Base-by-base conservation (phyloP, 2,113 vertebrate species). In the Ictidomys tridecemlineatus region DNA sequence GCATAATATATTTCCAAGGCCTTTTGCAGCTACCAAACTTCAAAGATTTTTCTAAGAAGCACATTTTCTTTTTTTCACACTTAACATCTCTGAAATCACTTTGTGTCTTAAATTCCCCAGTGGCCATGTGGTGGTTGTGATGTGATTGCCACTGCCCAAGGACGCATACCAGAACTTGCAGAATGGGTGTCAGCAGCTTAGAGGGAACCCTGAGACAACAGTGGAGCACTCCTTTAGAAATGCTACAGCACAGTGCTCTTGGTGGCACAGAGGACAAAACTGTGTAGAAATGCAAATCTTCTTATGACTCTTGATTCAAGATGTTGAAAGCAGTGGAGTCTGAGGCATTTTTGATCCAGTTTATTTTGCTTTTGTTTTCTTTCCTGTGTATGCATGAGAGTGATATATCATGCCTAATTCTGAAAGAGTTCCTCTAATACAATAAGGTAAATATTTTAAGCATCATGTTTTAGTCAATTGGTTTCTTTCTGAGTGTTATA, bases 31-130 rank as follows among this genome's bases (percentile, higher is more conserved):
- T 74, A 97, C 45, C 12, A 48, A 78, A 85, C 70, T 90, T 34
- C 85, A 93, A 94, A 77, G n/a, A 70, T 65, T 76, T 97, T 97
- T 94, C 80, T 76, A 56, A 89, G 93, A 63, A 84, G 32, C 70
- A 84, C 48, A 86, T 80, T 95, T 79, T 32, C 34, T 82, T 48
- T 53, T 58, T 58, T 70, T 48, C n/a, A 37, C 67, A 80, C 37
- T 89, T 89, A 67, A 72, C 37, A 53, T 61, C 53, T 94, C 39
- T 83, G 53, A 53, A 86, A 87, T 94, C 85, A 48, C 14, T 73
- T 67, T 85, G 34, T 67, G 69, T 76, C 73, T 86, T 67, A 51
- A 92, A 32, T 24, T 92, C 63, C 74, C n/a, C 5, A 61, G 69
- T 5, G 24, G 77, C 56, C 70, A 48, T 9, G 26, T 45, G 61